Conservation (phyloP, 2,797 vertebrate genomes). For the Bradypodion ventrale region DNA sequence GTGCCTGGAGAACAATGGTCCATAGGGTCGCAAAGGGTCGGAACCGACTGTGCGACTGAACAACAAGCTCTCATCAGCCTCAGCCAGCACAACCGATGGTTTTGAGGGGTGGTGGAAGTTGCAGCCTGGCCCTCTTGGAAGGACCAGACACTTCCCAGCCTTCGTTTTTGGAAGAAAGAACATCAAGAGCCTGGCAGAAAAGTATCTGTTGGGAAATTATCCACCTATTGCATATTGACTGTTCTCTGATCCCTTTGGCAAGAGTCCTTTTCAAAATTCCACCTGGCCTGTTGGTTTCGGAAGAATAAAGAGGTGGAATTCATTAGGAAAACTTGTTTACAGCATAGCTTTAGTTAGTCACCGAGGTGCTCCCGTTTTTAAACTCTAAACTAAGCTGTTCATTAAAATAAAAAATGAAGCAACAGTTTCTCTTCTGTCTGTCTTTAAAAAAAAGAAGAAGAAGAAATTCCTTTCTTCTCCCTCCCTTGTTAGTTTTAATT, state of each 20-base stretch:
- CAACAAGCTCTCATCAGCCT: background rate
- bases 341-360: slow-evolving; percentile 63
- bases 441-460: no score
- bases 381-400: slow-evolving; percentile 70
- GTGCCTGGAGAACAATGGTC: no score
- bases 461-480: slow-evolving; percentile 70
- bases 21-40: no score
- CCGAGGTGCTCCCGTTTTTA: slow-evolving; percentile 72
- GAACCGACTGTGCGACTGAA: no score
- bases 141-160: no score
- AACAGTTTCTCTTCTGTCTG: slow-evolving; percentile 56
- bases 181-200: background rate
- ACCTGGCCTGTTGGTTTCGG: slow-evolving; percentile 66
- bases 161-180: background rate
- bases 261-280: slow-evolving; percentile 48
- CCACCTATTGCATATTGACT: background rate
- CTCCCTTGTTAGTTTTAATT: slow-evolving; percentile 75
- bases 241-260: slow-evolving; percentile 18
- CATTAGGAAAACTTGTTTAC: slow-evolving; percentile 76
- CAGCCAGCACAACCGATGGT: background rate
- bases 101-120: background rate
- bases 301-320: slow-evolving; percentile 72
- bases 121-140: background rate
- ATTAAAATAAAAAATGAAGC: slow-evolving; percentile 78
- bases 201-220: background rate